phyloP scores from a whole-genome alignment of 1,140 invertebrate species.

The Drosophila nasuta region DNA sequence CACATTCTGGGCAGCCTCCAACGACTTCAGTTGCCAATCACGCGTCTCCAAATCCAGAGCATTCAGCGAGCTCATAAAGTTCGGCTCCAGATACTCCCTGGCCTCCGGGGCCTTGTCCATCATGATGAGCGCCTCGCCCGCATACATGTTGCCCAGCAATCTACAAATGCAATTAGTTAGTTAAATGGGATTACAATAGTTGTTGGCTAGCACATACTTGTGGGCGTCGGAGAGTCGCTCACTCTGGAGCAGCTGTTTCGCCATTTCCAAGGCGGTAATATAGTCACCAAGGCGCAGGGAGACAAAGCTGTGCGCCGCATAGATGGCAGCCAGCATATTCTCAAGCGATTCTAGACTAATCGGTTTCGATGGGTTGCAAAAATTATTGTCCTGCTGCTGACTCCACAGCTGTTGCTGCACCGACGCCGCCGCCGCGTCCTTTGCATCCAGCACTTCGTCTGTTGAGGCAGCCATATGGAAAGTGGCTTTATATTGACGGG shows the following conservation, averaged over 20 bases:
- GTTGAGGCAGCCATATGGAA: conserved; percentile 74
- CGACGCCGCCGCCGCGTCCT: conserved; percentile 35
- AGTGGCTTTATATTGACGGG: conserved; percentile 84
- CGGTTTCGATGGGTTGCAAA: conserved; percentile 85
- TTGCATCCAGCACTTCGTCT: conserved; percentile 84
- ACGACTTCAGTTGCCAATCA: conserved; percentile 90
- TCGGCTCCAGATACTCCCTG: conserved; percentile 93
- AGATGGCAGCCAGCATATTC: conserved; percentile 89
- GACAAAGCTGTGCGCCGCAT: conserved; percentile 93
- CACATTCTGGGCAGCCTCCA: conserved; percentile 88
- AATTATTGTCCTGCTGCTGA: conserved; percentile 81
- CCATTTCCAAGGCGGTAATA: conserved; percentile 91
- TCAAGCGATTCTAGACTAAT: conserved; percentile 78
- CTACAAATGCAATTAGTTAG: conserved; percentile 84
- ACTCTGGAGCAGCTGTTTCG: conserved; percentile 83
- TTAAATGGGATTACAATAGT: no score
- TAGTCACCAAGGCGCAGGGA: conserved; percentile 94
- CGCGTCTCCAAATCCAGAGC: conserved; percentile 80
- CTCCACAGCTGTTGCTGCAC: conserved; percentile 70
- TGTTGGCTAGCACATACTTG: conserved; percentile 50
- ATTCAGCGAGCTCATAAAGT: conserved; percentile 88
- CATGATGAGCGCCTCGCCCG: conserved; percentile 94
- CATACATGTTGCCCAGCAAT: conserved; percentile 94
- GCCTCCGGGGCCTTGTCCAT: conserved; percentile 94
- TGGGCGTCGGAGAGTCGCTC: conserved; percentile 80